These are phyloP conservation scores for Mormyrus hasselquistii DNA, from an alignment of 2,797 vertebrate genomes.

Conservation along the genomic window DNA sequence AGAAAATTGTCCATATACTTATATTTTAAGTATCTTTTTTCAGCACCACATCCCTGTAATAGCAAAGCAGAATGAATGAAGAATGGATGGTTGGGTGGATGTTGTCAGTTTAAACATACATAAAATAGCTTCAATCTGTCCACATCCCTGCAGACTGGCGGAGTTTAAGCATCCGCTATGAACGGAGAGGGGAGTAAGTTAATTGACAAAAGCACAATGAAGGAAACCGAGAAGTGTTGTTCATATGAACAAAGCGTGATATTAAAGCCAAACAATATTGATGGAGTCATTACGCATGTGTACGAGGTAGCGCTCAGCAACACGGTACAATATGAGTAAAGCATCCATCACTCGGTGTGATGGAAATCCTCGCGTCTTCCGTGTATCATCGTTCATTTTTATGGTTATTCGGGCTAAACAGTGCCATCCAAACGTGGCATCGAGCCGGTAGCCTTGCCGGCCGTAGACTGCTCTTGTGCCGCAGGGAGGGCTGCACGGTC, in stretches of 20 bases:
- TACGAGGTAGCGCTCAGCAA: background rate
- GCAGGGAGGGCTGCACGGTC: background rate
- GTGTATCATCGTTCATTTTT: background rate
- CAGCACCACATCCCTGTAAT: background rate
- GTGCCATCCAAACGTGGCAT: background rate
- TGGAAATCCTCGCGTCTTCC: background rate
- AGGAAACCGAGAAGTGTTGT: background rate
- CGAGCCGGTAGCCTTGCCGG: background rate
- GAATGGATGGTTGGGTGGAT: background rate
- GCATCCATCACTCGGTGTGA: conserved; percentile 7
- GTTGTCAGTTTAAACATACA: background rate
- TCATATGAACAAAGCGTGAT: background rate
- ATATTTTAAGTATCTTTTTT: background rate
- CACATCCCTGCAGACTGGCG: background rate
- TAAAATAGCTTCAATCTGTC: background rate
- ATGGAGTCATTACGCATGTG: background rate
- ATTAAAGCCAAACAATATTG: conserved; percentile 4
- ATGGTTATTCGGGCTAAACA: background rate
- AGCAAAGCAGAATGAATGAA: background rate
- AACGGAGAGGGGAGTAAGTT: background rate
- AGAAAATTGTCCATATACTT: background rate
- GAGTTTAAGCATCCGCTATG: background rate
- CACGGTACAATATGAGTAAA: background rate
- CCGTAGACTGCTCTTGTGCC: background rate
- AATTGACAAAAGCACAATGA: background rate